Evolutionary conservation across 2,113 vertebrate genomes (phyloP), one percentile per base, ranked within the genome.

Genomic region (Trematomus loennbergii): DNA sequence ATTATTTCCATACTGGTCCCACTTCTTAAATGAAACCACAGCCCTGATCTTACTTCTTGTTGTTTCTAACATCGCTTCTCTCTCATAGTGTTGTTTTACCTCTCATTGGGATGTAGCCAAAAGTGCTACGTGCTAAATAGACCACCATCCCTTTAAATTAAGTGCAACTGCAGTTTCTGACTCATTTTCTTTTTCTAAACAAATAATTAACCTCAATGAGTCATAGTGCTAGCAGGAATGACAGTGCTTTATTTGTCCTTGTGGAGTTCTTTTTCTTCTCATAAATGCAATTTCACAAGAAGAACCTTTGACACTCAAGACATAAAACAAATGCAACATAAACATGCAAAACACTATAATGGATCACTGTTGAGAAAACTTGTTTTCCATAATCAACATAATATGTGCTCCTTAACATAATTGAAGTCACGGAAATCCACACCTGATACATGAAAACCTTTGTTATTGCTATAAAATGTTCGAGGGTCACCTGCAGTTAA

Each of bases 121-220:
- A 60, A 52, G 57, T 33, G 63, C 58, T 72, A 69, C 62, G 16
- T 68, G 73, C 48, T 43, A 17, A 20, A 71, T 49, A 13, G 43
- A 16, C 61, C 22, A 64, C 55, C 16, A 18, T 17, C n/a, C 25
- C 29, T 12, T 9, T 22, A 7, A 70, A 78, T 79, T n/a, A 63
- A 79, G 18, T 16, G 3, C 40, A 45, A 16, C 74, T 13, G 22
- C 75, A 52, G 52, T 67, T 78, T 81, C 72, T 8, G 62, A 61
- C 59, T 40, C 22, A 50, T 57, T 54, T 18, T 63, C 4, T 36
- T 18, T 46, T 63, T 45, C 18, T 11, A 20, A 18, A 55, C 29
- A 54, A 77, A 80, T 55, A 20, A 83, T 77, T 73, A 73, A 77
- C 59, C n/a, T 25, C 58, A 29, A 11, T 55, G 69, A 54, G 52